Percentiles rank a stretch among this genome's conserved stretches.
phyloP scores from a whole-genome alignment of 2,113 vertebrate species.

The Saiga tatarica region DNA sequence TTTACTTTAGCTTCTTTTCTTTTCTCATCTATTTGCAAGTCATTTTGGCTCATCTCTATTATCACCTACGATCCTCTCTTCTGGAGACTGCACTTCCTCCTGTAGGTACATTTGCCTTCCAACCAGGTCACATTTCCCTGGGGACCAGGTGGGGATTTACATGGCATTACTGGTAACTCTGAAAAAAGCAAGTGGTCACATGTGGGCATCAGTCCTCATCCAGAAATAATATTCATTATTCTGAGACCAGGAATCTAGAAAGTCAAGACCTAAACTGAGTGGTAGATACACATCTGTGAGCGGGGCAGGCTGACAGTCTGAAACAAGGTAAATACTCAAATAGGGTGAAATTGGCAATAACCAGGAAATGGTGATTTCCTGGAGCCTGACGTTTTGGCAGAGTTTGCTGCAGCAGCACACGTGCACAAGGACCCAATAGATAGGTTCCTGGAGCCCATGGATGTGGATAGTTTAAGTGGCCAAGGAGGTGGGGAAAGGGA shows the following conservation, averaged over 20 bases:
- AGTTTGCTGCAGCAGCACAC: not conserved
- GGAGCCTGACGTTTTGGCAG: not conserved
- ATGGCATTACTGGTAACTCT: not conserved
- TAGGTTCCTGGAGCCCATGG: not conserved
- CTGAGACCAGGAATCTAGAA: not conserved
- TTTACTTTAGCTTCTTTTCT: not conserved
- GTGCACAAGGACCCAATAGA: not conserved
- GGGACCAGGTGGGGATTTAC: not conserved
- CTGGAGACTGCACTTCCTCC: not conserved
- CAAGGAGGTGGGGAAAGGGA: not conserved
- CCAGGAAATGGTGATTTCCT: not conserved
- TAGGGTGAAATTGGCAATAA: not conserved
- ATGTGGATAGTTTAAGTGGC: not conserved
- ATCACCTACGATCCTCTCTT: not conserved
- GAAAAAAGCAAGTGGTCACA: not conserved
- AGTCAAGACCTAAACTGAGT: not conserved
- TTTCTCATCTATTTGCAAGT: not conserved
- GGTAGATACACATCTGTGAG: not conserved
- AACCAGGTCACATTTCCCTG: not conserved
- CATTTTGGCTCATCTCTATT: not conserved
- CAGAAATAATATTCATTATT: not conserved
- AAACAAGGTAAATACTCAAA: not conserved
- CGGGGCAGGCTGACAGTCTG: not conserved
- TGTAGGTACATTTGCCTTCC: not conserved
- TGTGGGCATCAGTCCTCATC: not conserved